Evolutionary conservation across 2,888 invertebrate genomes (phyloP), one percentile per base, ranked within the genome.

Genomic region (Epinotia ramella): DNA sequence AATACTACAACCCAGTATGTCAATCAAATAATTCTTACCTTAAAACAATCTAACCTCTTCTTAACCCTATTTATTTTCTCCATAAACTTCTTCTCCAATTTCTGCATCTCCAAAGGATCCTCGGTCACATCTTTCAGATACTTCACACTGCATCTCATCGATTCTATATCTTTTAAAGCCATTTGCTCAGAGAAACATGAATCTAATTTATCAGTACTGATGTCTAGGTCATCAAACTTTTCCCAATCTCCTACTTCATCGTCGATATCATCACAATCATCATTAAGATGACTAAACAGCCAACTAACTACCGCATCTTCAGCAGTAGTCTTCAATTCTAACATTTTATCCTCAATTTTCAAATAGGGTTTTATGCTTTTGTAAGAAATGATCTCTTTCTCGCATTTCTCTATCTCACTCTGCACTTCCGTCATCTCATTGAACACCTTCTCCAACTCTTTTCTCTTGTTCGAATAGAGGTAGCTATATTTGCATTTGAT

Each of bases 141-240:
- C 72, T 87, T 88, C 18, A 91, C 86, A 79, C 89, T 91, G 69
- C 90, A 89, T 0, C 78, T 78, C 84, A 94, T 86, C 5, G 90
- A 90, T 63, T 91, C 87, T 73, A 93, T 90, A 84, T 92, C 91
- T 77, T 86, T 87, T 2, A 84, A 69, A 3, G 89, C 91, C 82
- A 85, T 87, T 77, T 88, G 79, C 73, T 92, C 90, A n/a, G 93
- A 92, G 77, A 93, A 94, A 80, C 93, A 93, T 0, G 88, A 87
- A 7, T 86, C 85, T 75, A 92, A 81, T 80, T 84, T 85, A 18
- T 82, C 82, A 71, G 66, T 83, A 80, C 80, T 81, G 79, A 77
- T 77, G 33, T 80, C 82, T 53, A 81, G 71, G 20, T 84, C 78
- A 49, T 85, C 83, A 53, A 83, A 82, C 9, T 85, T 87, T 73